These are phyloP conservation scores for Cladopsammia gracilis DNA, from an alignment of 64 coral and sea anemone species.

Conservation along the genomic window DNA sequence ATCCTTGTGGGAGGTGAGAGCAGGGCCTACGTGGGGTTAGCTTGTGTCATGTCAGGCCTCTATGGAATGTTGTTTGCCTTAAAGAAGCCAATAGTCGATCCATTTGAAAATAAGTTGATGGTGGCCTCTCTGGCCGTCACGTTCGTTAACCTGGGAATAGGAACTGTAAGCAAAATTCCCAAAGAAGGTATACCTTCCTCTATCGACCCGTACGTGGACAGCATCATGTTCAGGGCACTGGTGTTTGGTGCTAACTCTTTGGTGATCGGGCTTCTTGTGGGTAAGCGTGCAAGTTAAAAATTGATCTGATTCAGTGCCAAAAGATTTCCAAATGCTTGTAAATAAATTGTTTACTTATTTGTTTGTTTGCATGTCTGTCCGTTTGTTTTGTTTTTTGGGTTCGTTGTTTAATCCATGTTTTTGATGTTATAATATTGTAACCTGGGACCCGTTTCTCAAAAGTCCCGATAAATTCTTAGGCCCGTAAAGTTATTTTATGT, in stretches of 20 bases:
- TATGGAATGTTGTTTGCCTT: slow-evolving; percentile 37
- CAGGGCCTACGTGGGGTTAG: slow-evolving; percentile 35
- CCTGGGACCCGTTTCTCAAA: too few species aligned
- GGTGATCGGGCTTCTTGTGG: neutral
- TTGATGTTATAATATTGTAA: too few species aligned
- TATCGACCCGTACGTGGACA: neutral
- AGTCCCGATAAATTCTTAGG: too few species aligned
- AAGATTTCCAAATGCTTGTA: too few species aligned
- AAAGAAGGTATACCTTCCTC: slow-evolving; percentile 8
- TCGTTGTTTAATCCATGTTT: too few species aligned
- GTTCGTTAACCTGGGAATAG: slow-evolving; percentile 41
- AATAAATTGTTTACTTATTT: too few species aligned
- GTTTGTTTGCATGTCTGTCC: too few species aligned
- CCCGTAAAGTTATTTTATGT: too few species aligned
- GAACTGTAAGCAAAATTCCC: slow-evolving; percentile 34
- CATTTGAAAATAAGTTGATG: slow-evolving; percentile 42
- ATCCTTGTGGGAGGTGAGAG: slow-evolving; percentile 11
- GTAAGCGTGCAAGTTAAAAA: neutral
- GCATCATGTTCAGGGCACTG: neutral
- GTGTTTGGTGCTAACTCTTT: neutral
- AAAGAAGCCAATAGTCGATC: slow-evolving; percentile 5
- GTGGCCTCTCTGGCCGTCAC: neutral
- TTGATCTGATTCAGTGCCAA: too few species aligned
- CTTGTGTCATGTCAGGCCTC: neutral
- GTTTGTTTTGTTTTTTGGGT: too few species aligned